These are phyloP conservation scores for Bombus pascuorum DNA, from an alignment of 1,140 invertebrate species.

Conservation along the genomic window DNA sequence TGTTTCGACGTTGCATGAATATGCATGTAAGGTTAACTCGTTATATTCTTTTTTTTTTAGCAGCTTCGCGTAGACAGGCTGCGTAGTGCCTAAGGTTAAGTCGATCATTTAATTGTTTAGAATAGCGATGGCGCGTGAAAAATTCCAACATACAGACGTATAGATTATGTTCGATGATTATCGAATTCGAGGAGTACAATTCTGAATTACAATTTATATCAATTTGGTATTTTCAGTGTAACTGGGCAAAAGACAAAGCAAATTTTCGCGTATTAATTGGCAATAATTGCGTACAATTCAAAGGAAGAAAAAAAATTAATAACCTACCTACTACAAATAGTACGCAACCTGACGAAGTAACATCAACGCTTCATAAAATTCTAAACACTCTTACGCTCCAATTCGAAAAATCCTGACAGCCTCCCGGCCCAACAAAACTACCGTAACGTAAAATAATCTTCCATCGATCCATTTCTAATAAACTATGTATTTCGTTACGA, in stretches of 20 bases:
- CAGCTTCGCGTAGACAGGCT: neutral
- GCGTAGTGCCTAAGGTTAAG: neutral
- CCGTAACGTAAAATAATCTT: neutral
- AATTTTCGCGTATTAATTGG: no score
- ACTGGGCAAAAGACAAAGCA: rapidly evolving
- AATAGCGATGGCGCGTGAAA: neutral
- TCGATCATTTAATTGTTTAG: neutral
- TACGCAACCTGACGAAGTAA: no score
- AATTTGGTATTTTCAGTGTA: neutral
- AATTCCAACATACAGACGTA: neutral
- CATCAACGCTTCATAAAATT: no score
- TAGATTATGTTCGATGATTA: neutral
- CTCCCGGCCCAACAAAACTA: no score
- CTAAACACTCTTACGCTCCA: no score
- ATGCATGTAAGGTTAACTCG: neutral
- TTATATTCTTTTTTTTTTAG: neutral
- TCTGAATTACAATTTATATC: neutral
- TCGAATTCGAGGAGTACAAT: neutral
- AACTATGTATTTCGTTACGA: neutral
- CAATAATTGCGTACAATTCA: no score
- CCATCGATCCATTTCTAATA: neutral
- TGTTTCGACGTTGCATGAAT: neutral
- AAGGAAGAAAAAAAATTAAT: no score
- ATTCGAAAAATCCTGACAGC: no score
- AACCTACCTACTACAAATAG: no score